Conservation (phyloP, 2,888 invertebrate genomes). For the Cephus pulcher region DNA sequence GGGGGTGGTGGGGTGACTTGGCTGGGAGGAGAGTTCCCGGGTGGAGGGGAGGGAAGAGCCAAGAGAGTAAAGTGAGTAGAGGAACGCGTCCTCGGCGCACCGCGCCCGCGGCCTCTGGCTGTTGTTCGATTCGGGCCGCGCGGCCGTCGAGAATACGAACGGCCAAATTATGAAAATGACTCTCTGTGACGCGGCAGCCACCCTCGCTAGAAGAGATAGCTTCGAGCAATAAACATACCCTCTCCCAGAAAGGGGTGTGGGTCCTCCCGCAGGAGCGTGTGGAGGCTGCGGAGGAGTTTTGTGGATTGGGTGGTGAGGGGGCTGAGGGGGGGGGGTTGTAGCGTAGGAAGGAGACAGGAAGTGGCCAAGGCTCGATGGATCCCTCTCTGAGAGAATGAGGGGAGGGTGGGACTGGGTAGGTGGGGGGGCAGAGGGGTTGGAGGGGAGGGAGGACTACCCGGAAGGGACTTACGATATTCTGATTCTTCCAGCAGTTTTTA, state of each 20-base stretch:
- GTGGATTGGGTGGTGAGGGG: background rate
- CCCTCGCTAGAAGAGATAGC: conserved; percentile 63
- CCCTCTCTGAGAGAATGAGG: background rate
- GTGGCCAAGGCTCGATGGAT: background rate
- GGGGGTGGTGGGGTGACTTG: conserved; percentile 15
- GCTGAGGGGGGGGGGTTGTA: background rate
- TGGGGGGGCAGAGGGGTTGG: background rate
- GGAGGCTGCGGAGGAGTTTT: background rate
- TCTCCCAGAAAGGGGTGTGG: conserved; percentile 25
- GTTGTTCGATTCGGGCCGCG: conserved; percentile 70
- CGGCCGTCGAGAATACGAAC: conserved; percentile 71
- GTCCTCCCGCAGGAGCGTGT: background rate
- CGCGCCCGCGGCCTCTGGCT: conserved; percentile 63
- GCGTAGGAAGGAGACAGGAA: background rate
- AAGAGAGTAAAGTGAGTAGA: conserved; percentile 26
- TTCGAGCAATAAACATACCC: conserved; percentile 65
- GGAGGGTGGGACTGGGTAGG: background rate
- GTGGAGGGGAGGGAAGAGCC: conserved; percentile 2
- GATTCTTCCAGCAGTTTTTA: background rate
- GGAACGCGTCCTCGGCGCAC: conserved; percentile 39
- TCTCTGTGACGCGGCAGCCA: conserved; percentile 67
- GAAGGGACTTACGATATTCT: background rate
- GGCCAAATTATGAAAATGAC: conserved; percentile 74
- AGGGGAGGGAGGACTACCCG: background rate
- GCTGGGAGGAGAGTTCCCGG: conserved; percentile 16